Base-by-base conservation (phyloP, 2,888 invertebrate genomes). In the Epistrophella euchroma region DNA sequence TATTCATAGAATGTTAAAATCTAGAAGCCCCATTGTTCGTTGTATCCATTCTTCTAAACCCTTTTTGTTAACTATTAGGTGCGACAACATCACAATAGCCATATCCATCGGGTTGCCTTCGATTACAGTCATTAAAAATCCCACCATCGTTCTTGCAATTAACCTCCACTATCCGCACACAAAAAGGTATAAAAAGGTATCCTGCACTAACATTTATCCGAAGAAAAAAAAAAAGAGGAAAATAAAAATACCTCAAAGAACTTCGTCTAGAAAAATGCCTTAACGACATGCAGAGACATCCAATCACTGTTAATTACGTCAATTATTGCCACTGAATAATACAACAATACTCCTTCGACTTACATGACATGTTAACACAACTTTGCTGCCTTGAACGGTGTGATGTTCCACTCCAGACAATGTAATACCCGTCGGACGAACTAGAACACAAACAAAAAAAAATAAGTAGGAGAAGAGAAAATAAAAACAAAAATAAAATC, bases 381-480 rank as follows among this genome's bases (percentile, higher is more conserved):
- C 96, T 89, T 95, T 94, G 9, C 96, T 96, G 32, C 97, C 97
- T 90, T 97, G 96, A 10, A 96, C 95, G 35, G 96, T 96, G 91
- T 97, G 96, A 89, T 95, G 95, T 52, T 95, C 95, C 19, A 96
- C 95, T 4, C 97, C 97, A 32, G 94, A 94, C 89, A 98, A 94
- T 89, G 95, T 94, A 91, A 97, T 95, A 90, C 94, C 95, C 90
- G 96, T 95, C 4, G 98, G 97, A 52, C 96, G 95, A 70, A 98
- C 98, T 98, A 94, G 6, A 93, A 93, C 83, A 89, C 88, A 50
- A 22, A 80, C 58, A 81, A 89, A 88, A 77, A 85, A 88, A 58
- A 81, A 78, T 82, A 81, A 60, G 6, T 75, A 64, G 52, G 56
- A 76, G 17, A 64, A 37, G 2, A 75, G 43, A 71, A 50, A 73